Conservation (phyloP, 2,888 invertebrate genomes). For the Latrodectus hesperus region DNA sequence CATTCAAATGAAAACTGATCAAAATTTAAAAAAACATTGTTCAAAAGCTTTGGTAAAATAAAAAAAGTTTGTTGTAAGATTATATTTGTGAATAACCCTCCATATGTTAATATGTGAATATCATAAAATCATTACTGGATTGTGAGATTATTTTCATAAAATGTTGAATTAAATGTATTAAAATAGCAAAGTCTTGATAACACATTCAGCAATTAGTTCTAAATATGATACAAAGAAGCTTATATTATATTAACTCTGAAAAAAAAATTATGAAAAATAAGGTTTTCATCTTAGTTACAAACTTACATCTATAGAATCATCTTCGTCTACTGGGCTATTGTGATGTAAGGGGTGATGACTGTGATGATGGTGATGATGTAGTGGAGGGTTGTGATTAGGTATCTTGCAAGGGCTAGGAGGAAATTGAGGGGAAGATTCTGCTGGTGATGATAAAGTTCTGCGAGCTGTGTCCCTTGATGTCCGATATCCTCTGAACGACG, state of each 20-base stretch:
- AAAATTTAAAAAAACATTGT: too few species aligned
- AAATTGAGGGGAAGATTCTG: constrained; percentile 39
- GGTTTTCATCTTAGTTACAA: neutral
- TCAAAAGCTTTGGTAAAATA: too few species aligned
- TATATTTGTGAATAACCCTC: too few species aligned
- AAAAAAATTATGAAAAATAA: neutral
- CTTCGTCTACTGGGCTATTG: constrained; percentile 64
- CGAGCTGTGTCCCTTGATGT: constrained; percentile 47
- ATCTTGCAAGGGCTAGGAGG: constrained; percentile 52
- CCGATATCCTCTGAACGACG: constrained; percentile 69
- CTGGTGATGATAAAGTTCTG: constrained; percentile 55
- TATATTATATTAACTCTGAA: too few species aligned
- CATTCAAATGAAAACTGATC: too few species aligned
- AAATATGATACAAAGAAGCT: too few species aligned
- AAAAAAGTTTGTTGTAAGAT: too few species aligned
- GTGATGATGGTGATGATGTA: constrained; percentile 38
- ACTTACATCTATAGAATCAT: constrained; percentile 47
- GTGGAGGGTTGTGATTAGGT: constrained; percentile 36
- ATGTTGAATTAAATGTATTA: neutral
- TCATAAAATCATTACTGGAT: too few species aligned
- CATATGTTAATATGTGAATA: too few species aligned
- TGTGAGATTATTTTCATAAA: too few species aligned
- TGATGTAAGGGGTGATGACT: constrained; percentile 51
- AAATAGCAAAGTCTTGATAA: too few species aligned
- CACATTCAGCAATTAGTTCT: too few species aligned